These are phyloP conservation scores for Microcebus ravelobensis DNA, from an alignment of 2,113 vertebrate genomes.

Conservation along the genomic window DNA sequence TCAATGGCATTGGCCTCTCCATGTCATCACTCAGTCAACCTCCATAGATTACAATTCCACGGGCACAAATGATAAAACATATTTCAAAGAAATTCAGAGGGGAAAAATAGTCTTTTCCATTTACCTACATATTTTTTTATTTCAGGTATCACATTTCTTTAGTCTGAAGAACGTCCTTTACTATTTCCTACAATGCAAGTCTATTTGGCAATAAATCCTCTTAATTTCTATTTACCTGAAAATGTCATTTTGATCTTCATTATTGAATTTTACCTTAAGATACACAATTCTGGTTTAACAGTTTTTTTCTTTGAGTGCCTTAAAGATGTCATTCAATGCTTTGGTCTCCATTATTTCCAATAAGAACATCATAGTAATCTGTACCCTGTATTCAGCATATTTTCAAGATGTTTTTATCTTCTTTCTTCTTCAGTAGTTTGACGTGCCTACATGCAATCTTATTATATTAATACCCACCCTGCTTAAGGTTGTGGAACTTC, in stretches of 20 bases:
- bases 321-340: constrained; percentile 11
- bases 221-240: constrained; percentile 30
- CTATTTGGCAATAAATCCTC: not conserved
- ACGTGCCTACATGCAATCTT: not conserved
- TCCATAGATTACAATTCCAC: not conserved
- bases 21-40: not conserved
- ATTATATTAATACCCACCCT: not conserved
- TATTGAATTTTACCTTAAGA: constrained; percentile 8
- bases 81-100: constrained; percentile 3
- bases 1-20: not conserved
- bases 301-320: not conserved
- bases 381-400: not conserved
- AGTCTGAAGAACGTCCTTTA: not conserved
- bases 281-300: not conserved
- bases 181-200: not conserved
- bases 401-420: not conserved
- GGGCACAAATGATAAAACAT: not conserved
- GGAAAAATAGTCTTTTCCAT: not conserved
- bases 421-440: not conserved
- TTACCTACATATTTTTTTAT: not conserved
- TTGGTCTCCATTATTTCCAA: not conserved
- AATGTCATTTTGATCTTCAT: not conserved
- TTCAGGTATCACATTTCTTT: not conserved
- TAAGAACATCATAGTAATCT: not conserved
- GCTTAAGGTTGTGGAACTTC: not conserved